Base-by-base conservation (phyloP, 92 coral and sea anemone genomes). In the Phenganax subtilis region DNA sequence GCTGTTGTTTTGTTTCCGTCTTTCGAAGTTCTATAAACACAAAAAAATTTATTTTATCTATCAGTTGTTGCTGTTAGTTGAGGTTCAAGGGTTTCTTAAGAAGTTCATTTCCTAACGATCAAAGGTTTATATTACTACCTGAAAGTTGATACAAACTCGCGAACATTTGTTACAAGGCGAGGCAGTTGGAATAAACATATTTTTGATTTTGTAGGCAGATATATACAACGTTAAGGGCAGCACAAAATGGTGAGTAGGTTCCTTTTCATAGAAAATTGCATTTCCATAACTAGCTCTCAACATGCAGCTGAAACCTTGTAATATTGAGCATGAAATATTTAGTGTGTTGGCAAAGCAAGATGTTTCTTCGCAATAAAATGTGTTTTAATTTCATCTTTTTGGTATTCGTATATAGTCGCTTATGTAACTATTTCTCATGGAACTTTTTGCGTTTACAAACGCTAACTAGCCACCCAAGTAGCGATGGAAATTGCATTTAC, bases 31-130 rank as follows among this genome's bases (percentile, higher is more conserved):
- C 12, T 0, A 68, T 3, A 30, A 30, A 10, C 73, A 68, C 11
- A 68, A 29, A 17, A 68, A 68, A 4, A 0, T 68, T 30, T 68
- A 10, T 0, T 30, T 9, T 30, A 0, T 30, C 53, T 28, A 6
- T 64, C 70, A 68, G 11, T 68, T 68, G 73, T 28, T 68, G 73
- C 53, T 30, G 73, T 29, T 37, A 29, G 52, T 37, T 12, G 54
- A 37, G 52, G 11, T 51, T n/a, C 14, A 68, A 68, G 73, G 54
- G 16, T 8, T 53, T 68, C 73, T 68, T 68, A 20, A 68, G 54
- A 14, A 68, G 53, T 64, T 64, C 10, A 68, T 68, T 68, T 68
- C 73, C 73, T 51, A n/a, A 53, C 20, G n/a, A 68, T 37, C 73
- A 64, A 64, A 64, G 54, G 6, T 10, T 30, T 17, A 30, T 30